Evolutionary conservation across 1,140 invertebrate genomes (phyloP), one percentile per base, ranked within the genome.

Genomic region (Drosophila arawakana): DNA sequence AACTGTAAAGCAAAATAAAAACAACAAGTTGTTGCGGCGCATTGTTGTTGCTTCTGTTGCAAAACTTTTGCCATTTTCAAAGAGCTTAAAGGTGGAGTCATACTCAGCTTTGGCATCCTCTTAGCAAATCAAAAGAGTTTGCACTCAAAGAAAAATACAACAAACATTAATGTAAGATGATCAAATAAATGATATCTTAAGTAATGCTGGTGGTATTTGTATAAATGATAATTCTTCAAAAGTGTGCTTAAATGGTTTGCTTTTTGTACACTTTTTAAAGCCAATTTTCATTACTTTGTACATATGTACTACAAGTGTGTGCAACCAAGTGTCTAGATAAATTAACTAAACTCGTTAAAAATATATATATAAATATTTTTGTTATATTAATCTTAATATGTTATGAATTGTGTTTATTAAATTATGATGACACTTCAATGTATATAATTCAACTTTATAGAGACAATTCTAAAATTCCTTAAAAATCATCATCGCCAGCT

Each of bases 21-120:
- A 69, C 66, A 69, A 69, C 52, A 50, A 34, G 25, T 58, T 49
- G 34, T 35, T 49, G 41, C 10, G 11, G 52, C 9, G 41, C 41
- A 13, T 13, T 43, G 41, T 43, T 43, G 47, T 54, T 54, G 67
- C 25, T 59, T 30, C 50, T 46, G 58, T 10, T 39, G 43, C n/a
- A 50, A 63, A 82, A 68, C 59, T 88, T 79, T 88, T 73, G 69
- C 80, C 70, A 80, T 74, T 88, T 88, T 68, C 69, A 82, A 86
- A 80, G 73, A 67, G 59, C 63, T 80, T 83, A 76, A 73, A 88
- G 82, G 80, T 80, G 79, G 71, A 81, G 71, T 39, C 18, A 37
- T 47, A 34, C 44, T 61, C 50, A 58, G 52, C 35, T 59, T 44
- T 63, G 30, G n/a, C 39, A 65, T 46, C 59, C 47, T 43, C 11